phyloP scores from a whole-genome alignment of 2,888 invertebrate genomes.

The Aleiodes leptofemur region DNA sequence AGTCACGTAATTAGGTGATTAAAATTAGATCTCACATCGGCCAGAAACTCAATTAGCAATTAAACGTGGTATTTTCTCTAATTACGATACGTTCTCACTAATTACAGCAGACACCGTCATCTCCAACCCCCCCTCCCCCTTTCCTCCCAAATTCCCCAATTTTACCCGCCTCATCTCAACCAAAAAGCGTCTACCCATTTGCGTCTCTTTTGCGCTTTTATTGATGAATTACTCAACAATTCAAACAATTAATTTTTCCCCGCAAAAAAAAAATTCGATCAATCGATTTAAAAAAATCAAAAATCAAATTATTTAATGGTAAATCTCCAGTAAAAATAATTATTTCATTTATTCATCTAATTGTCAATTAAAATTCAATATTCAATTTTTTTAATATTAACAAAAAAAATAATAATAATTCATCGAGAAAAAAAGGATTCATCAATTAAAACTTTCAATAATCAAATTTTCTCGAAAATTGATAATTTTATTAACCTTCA shows the following conservation, averaged over 20 bases:
- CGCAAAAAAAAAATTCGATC: too few species aligned
- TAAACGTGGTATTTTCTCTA: conserved; percentile 80
- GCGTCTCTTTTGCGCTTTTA: too few species aligned
- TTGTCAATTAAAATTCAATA: too few species aligned
- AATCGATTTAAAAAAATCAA: too few species aligned
- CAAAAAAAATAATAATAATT: not conserved
- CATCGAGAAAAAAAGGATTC: not conserved
- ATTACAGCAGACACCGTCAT: conserved; percentile 73
- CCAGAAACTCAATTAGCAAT: conserved; percentile 80
- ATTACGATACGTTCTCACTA: conserved; percentile 78
- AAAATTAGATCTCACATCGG: conserved; percentile 79
- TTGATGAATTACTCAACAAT: too few species aligned
- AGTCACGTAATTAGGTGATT: conserved; percentile 79
- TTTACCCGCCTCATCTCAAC: conserved; percentile 18
- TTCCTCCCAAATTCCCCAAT: not conserved
- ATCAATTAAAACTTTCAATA: not conserved
- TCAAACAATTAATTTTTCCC: too few species aligned
- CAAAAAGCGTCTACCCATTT: conserved; percentile 32
- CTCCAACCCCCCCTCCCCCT: conserved; percentile 42
- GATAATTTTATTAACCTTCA: conserved; percentile 22
- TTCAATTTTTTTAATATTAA: not conserved
- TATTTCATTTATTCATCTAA: too few species aligned
- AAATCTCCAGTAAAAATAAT: too few species aligned
- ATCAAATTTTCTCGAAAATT: conserved; percentile 17
- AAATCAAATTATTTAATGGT: too few species aligned